These are phyloP conservation scores for Macrostomum cliftonense DNA, from an alignment of 2,888 invertebrate species.

Conservation along the genomic window DNA sequence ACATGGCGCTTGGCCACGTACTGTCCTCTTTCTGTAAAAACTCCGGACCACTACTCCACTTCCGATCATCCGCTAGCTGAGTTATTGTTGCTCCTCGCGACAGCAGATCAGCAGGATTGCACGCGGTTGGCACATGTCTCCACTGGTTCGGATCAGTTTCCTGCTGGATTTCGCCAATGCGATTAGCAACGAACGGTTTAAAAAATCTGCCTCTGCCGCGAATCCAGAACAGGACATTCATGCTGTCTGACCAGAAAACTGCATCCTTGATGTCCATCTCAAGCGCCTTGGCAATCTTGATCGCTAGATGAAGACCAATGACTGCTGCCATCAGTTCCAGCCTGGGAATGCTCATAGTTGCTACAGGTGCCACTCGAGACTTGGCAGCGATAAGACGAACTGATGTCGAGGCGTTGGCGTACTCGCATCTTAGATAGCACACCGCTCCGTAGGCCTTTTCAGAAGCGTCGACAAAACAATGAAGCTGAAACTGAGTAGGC, in stretches of 20 bases:
- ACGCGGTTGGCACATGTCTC: constrained; percentile 4
- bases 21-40: background rate
- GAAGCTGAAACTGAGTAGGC: background rate
- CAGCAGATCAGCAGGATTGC: constrained; percentile 9
- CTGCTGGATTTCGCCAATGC: constrained; percentile 8
- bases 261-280: background rate
- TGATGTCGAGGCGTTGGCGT: background rate
- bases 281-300: too few relatives aligned
- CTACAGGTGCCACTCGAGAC: constrained; percentile 3
- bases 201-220: background rate
- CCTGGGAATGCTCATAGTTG: constrained; percentile 4
- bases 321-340: constrained; percentile 5
- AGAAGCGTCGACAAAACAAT: constrained; percentile 4
- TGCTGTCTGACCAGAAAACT: constrained; percentile 9
- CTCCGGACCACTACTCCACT: constrained; percentile 8
- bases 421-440: background rate
- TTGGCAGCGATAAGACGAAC: constrained; percentile 2
- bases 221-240: constrained; percentile 10
- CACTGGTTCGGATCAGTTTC: constrained; percentile 8
- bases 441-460: constrained; percentile 6
- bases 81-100: constrained; percentile 2
- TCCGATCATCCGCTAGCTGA: background rate
- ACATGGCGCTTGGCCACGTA: background rate
- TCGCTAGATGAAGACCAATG: background rate
- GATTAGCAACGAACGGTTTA: constrained; percentile 9